These are phyloP conservation scores for Istiophorus platypterus DNA, from an alignment of 2,113 vertebrate species.

Conservation along the genomic window DNA sequence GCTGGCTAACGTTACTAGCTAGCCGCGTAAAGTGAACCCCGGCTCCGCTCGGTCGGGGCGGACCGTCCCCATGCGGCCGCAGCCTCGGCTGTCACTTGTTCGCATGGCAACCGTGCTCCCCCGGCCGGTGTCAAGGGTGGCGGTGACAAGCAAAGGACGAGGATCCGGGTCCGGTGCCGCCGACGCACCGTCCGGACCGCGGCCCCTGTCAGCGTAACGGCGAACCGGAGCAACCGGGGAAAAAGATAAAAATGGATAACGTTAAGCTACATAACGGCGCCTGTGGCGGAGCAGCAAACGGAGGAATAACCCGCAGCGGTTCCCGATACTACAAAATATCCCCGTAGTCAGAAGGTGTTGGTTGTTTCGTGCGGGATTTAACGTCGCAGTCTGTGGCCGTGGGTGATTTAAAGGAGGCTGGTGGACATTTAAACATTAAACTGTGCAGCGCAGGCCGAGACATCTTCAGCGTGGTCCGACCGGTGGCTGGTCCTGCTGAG, in stretches of 20 bases:
- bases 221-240: too few relatives aligned
- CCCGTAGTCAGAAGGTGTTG: too few relatives aligned
- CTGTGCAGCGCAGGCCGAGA: not conserved
- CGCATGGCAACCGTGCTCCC: constrained; percentile 62
- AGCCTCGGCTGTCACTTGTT: constrained; percentile 56
- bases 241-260: not conserved
- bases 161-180: too few relatives aligned
- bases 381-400: not conserved
- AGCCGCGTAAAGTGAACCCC: constrained; percentile 41
- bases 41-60: constrained; percentile 46
- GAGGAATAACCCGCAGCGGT: not conserved
- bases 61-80: constrained; percentile 49
- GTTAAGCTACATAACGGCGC: not conserved
- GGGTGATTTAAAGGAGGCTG: not conserved
- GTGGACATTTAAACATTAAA: constrained; percentile 26
- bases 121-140: constrained; percentile 2
- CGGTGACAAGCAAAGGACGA: constrained; percentile 18
- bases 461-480: not conserved
- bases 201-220: too few relatives aligned
- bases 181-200: too few relatives aligned
- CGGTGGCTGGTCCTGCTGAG: constrained; percentile 8
- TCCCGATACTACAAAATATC: not conserved
- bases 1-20: constrained; percentile 51
- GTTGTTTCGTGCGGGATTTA: too few relatives aligned
- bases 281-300: not conserved